Conservation (phyloP, 2,113 vertebrate genomes). For the Coracopsis vasa region DNA sequence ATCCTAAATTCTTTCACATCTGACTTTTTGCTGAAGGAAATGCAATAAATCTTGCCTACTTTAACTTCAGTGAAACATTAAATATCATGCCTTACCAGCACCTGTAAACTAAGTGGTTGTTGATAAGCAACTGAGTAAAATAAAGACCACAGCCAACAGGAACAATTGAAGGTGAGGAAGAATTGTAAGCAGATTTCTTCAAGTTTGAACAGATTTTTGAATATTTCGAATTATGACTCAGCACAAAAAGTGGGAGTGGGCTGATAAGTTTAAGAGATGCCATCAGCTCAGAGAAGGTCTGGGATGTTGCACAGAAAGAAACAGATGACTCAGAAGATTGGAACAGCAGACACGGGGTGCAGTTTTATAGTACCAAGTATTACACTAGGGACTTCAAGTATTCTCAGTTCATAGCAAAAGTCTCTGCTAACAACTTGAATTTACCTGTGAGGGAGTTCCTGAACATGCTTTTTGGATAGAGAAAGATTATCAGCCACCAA, state of each 20-base stretch:
- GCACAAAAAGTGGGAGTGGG: conserved; percentile 28
- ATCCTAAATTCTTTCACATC: background rate
- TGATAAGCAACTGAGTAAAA: background rate
- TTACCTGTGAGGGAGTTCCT: background rate
- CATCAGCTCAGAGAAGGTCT: background rate
- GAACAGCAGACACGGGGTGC: background rate
- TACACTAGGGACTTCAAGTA: background rate
- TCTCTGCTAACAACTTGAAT: background rate
- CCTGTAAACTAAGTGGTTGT: background rate
- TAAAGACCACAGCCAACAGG: background rate
- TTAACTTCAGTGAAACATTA: background rate
- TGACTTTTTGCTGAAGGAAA: background rate
- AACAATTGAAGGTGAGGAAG: background rate
- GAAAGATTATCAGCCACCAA: background rate
- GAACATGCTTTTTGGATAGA: background rate
- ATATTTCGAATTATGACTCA: conserved; percentile 44
- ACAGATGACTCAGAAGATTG: background rate
- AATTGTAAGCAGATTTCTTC: background rate
- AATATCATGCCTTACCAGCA: background rate
- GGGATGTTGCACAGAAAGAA: background rate
- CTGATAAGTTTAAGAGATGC: background rate
- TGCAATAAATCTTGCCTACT: background rate
- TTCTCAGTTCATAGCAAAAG: background rate
- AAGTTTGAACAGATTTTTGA: conserved; percentile 17
- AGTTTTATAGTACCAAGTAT: background rate